Conservation (phyloP, 2,888 invertebrate genomes). For the Pyrocoelia pectoralis region DNA sequence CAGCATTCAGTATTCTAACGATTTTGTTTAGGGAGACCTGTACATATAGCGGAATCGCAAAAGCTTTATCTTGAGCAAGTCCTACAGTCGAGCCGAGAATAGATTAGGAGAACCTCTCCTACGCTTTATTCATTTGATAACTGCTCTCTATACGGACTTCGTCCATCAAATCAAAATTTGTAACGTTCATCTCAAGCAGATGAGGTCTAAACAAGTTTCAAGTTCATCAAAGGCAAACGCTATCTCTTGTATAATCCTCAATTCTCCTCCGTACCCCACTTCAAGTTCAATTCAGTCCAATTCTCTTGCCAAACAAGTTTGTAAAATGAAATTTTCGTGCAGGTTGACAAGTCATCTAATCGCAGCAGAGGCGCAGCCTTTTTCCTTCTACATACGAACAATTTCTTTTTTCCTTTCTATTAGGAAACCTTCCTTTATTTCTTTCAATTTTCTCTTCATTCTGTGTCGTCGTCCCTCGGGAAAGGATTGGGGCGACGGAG, state of each 20-base stretch:
- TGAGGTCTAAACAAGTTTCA: constrained; percentile 53
- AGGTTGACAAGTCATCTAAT: constrained; percentile 67
- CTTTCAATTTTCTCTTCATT: constrained; percentile 65
- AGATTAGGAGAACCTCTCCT: constrained; percentile 27
- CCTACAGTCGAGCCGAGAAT: constrained; percentile 20
- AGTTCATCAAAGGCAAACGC: constrained; percentile 54
- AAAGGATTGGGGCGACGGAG: constrained; percentile 41
- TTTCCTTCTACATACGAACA: constrained; percentile 53
- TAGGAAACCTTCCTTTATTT: constrained; percentile 57
- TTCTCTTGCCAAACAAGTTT: constrained; percentile 67
- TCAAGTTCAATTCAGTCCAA: constrained; percentile 64
- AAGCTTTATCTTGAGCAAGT: constrained; percentile 32
- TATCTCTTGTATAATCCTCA: constrained; percentile 53
- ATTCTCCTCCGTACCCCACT: constrained; percentile 52
- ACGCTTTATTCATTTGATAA: constrained; percentile 23
- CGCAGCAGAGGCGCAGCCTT: constrained; percentile 52
- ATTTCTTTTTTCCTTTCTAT: constrained; percentile 57
- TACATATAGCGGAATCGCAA: neutral
- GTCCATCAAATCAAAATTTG: constrained; percentile 34
- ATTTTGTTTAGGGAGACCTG: constrained; percentile 8
- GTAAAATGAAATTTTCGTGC: constrained; percentile 67
- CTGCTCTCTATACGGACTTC: constrained; percentile 25
- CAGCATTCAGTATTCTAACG: constrained; percentile 3
- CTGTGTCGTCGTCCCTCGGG: constrained; percentile 56
- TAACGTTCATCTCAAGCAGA: constrained; percentile 41